Percentiles rank a stretch among this genome's conserved stretches.
These are phyloP conservation scores for Cremastinae sp. DNA, from an alignment of 2,888 invertebrate species.

Conservation along the genomic window DNA sequence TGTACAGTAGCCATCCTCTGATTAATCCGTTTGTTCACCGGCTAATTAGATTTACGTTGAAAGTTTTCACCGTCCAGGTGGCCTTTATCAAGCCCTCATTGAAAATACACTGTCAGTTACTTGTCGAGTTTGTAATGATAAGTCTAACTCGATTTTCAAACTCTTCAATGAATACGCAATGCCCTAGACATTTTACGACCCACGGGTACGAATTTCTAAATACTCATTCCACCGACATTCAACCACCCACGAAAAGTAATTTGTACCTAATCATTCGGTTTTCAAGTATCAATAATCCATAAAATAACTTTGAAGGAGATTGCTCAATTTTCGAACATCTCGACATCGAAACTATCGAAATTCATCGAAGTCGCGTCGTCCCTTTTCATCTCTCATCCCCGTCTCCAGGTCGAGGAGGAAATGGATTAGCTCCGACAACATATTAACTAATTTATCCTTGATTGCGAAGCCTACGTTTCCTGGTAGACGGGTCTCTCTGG, in stretches of 20 bases:
- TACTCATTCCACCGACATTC: too few relatives aligned
- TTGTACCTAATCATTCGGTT: neutral
- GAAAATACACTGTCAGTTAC: too few relatives aligned
- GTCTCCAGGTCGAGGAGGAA: conserved; percentile 34
- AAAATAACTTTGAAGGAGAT: neutral
- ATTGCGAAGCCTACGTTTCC: conserved; percentile 44
- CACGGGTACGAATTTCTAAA: too few relatives aligned
- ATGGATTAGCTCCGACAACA: conserved; percentile 40
- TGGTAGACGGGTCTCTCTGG: conserved; percentile 15
- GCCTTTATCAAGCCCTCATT: too few relatives aligned
- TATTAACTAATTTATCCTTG: conserved; percentile 49
- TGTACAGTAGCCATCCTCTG: too few relatives aligned
- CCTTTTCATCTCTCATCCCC: conserved; percentile 5
- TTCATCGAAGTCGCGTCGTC: neutral
- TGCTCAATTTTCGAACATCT: conserved; percentile 14
- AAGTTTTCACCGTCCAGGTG: too few relatives aligned
- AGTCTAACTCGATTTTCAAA: too few relatives aligned
- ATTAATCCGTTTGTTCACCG: too few relatives aligned
- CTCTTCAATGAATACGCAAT: too few relatives aligned
- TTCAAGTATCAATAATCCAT: conserved; percentile 9
- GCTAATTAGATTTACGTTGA: too few relatives aligned
- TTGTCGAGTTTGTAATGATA: too few relatives aligned
- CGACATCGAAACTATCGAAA: conserved; percentile 9
- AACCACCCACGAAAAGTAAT: neutral
- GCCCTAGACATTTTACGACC: too few relatives aligned